These are phyloP conservation scores for Cheirogaleus medius DNA, from an alignment of 2,113 vertebrate species.

Conservation along the genomic window DNA sequence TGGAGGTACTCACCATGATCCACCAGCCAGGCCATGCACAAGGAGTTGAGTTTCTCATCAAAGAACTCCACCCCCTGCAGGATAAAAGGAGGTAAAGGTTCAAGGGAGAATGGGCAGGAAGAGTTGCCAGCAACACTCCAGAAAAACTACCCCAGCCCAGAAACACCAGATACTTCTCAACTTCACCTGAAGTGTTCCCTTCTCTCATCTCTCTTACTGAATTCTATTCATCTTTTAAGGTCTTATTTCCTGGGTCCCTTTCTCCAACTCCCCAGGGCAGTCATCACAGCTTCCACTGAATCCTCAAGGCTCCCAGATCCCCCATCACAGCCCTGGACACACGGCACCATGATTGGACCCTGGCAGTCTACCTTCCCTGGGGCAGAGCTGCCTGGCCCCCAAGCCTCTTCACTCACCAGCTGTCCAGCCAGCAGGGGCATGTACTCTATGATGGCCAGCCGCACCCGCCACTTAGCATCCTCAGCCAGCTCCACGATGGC, in stretches of 20 bases:
- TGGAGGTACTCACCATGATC: conserved; percentile 81
- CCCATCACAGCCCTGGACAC: accelerated
- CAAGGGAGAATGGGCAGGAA: neutral
- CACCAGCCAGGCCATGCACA: conserved; percentile 89
- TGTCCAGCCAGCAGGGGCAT: conserved; percentile 88
- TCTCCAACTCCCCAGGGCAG: neutral
- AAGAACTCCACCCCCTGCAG: conserved; percentile 87
- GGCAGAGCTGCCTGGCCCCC: neutral
- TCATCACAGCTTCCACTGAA: neutral
- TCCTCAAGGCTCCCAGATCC: accelerated
- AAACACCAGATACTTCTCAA: accelerated
- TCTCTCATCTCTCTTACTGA: neutral
- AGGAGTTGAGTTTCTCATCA: conserved; percentile 87
- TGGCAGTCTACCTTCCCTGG: neutral
- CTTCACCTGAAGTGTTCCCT: neutral
- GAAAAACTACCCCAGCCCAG: neutral
- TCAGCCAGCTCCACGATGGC: conserved; percentile 88
- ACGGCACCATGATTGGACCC: neutral
- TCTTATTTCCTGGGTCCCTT: neutral
- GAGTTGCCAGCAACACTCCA: neutral
- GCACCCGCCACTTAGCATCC: conserved; percentile 86
- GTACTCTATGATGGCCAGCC: conserved; percentile 87
- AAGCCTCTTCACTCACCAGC: conserved; percentile 72
- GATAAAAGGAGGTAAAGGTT: neutral
- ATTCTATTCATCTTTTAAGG: neutral